Evolutionary conservation across 2,113 vertebrate genomes (phyloP), one percentile per base, ranked within the genome.

Genomic region (Alectura lathami): DNA sequence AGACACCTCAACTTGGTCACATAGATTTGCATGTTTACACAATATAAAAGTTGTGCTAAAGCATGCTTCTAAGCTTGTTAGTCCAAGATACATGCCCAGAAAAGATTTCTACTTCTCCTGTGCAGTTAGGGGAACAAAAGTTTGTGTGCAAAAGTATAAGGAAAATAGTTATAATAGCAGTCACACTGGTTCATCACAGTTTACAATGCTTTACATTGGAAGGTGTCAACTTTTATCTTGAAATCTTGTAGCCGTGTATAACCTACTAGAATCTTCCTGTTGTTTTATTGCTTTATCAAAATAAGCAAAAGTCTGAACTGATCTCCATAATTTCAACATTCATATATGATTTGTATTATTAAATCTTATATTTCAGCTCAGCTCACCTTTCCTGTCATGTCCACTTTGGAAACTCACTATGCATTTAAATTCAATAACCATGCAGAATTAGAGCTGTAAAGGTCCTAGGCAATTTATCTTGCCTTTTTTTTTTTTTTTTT

Each of bases 1-100:
- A 68, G 36, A n/a, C 6, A 57, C 48, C 27, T 43, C 17, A 92
- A 86, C 56, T 8, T 92, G n/a, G 82, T 96, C 86, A 87, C 81
- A 94, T 50, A 94, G 43, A 93, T 95, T 92, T 91, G 72, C 72
- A 86, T 79, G 62, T 86, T 95, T 91, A 54, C 40, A 62, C 17
- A 83, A 63, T 12, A 78, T 0, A 5, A 66, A 67, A 89, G 24
- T 17, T 83, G 32, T 81, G 47, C 43, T 66, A 60, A 93, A 64
- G 34, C 26, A 86, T 56, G 56, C 7, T 79, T 85, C n/a, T 36
- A 63, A 45, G 27, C 77, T 80, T 86, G 36, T 59, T 11, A 86
- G 30, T 11, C 17, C 17, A 81, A 40, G 22, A 47, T 74, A 4
- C 76, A 67, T 57, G 79, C 30, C 24, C 21, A 56, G 50, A 57